Percentiles rank a stretch among this genome's conserved stretches.
These are phyloP conservation scores for Columba livia DNA, from an alignment of 2,113 vertebrate species.

Conservation along the genomic window DNA sequence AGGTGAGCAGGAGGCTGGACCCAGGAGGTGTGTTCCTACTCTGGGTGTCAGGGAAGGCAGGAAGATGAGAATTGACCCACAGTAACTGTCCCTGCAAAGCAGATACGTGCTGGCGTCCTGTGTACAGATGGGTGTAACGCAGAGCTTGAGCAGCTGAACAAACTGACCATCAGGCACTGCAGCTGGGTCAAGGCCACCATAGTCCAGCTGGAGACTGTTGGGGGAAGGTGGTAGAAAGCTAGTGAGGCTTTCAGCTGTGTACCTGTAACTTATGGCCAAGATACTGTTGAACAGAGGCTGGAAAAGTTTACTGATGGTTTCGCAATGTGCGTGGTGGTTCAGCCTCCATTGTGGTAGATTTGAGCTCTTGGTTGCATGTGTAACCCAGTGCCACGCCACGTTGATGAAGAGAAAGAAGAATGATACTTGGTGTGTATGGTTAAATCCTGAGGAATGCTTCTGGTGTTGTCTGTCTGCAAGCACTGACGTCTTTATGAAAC, in stretches of 20 bases:
- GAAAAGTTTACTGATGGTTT: not conserved
- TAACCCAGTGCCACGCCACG: rapidly evolving
- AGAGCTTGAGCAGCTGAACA: not conserved
- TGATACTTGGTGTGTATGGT: not conserved
- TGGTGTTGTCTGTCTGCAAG: not conserved
- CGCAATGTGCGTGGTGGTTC: not conserved
- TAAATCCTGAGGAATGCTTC: not conserved
- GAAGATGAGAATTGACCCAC: not conserved
- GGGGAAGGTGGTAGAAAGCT: not conserved
- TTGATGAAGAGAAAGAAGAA: not conserved
- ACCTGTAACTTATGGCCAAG: not conserved
- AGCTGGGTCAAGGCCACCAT: not conserved
- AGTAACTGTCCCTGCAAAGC: not conserved
- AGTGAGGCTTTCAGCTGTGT: not conserved
- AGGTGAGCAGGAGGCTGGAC: slow-evolving; percentile 76
- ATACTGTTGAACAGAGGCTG: not conserved
- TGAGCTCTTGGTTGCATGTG: not conserved
- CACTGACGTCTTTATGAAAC: not conserved
- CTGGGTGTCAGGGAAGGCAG: slow-evolving; percentile 1
- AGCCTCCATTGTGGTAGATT: not conserved
- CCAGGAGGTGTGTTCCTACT: not conserved
- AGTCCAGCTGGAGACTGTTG: not conserved
- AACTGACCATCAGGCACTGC: not conserved
- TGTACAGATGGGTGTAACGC: not conserved
- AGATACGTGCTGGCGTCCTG: not conserved